Conservation (phyloP, 2,113 vertebrate species). For the Siniperca knerii region DNA sequence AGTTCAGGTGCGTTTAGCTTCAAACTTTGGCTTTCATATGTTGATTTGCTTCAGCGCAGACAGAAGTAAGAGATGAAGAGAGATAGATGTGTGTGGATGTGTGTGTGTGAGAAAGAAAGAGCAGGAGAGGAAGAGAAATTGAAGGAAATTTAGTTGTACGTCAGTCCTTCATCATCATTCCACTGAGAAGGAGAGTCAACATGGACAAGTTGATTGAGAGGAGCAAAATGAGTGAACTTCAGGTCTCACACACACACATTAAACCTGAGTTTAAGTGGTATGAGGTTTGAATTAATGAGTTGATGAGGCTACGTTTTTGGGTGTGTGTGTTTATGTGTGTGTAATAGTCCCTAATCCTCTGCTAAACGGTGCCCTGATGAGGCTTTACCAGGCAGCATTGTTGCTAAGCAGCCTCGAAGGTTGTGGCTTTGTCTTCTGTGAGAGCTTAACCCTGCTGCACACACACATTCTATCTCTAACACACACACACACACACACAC, state of each 20-base stretch:
- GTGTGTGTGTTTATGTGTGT: slow-evolving; percentile 58
- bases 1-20: not conserved
- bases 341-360: slow-evolving; percentile 77
- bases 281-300: slow-evolving; percentile 57
- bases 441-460: slow-evolving; percentile 71
- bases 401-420: slow-evolving; percentile 78
- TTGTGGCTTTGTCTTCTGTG: slow-evolving; percentile 76
- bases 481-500: slow-evolving; percentile 26
- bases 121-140: not conserved
- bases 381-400: slow-evolving; percentile 76
- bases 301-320: slow-evolving; percentile 46
- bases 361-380: slow-evolving; percentile 77
- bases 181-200: slow-evolving; percentile 8
- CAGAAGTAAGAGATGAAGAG: not conserved
- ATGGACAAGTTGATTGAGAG: slow-evolving; percentile 17
- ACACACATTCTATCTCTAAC: slow-evolving; percentile 22
- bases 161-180: slow-evolving; percentile 1
- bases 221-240: slow-evolving; percentile 9
- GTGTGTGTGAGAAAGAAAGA: not conserved
- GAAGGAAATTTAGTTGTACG: not conserved
- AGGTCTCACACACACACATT: slow-evolving; percentile 26
- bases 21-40: not conserved
- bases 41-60: not conserved
- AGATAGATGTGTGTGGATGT: not conserved
- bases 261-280: slow-evolving; percentile 41